Base-by-base conservation (phyloP, 2,888 invertebrate species). In the Ametastegia equiseti region DNA sequence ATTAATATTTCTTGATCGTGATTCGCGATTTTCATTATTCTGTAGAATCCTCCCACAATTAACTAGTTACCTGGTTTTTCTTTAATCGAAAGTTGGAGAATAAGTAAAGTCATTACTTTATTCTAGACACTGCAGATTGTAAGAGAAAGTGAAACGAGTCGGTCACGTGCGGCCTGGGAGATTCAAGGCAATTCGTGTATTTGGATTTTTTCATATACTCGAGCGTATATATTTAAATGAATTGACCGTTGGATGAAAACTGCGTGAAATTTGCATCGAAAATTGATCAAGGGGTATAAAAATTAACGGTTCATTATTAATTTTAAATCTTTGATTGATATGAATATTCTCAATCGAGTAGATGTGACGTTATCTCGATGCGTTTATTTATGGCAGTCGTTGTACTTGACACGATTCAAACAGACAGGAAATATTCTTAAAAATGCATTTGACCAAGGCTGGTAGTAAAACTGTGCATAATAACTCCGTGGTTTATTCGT, bases 331-430 rank as follows among this genome's bases (percentile, higher is more conserved):
- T n/a, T 63, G 23, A 60, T 60, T 1, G 13, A 7, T 5, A 15
- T 60, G 27, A 30, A 60, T 30, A 60, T 60, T 60, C n/a, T 15
- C 27, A 60, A 60, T 30, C 30, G 13, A 15, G 13, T 60, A 13
- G 23, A 23, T 5, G 0, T 30, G 47, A 71, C 45, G 15, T 19
- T 71, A 42, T 19, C 27, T 33, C 45, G 47, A 45, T 47, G 47
- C 27, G 30, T 30, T 4, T 30, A 42, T 42, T 9, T 9, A 9
- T 42, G 47, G 30, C 45, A 47, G 36, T 50, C 54, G 57, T 78
- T 63, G 78, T 63, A 36, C 78, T 78, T 78, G 78, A 78, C 78
- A 78, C 78, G 36, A n/a, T 78, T 77, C 42, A 57, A 11, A 60
- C 39, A 78, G 39, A 39, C 54, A 60, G 60, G 42, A 78, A 60